Percentiles rank a stretch among this genome's conserved stretches.
Conservation (phyloP, 2,113 vertebrate genomes). For the Chaetodon trifascialis region DNA sequence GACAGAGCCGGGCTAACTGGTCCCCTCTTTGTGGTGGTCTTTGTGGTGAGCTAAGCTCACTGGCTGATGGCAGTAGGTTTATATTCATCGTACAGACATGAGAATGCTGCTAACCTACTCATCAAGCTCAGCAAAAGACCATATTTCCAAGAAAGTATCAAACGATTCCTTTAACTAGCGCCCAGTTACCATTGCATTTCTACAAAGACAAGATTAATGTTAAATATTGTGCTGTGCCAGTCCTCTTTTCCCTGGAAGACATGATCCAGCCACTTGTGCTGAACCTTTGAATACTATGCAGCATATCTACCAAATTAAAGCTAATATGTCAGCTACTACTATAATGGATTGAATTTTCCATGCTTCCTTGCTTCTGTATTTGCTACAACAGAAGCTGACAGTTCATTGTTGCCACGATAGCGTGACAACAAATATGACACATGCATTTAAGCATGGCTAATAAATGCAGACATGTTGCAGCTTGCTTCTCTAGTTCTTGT, state of each 20-base stretch:
- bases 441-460: conserved; percentile 22
- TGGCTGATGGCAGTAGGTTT: neutral
- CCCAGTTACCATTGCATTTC: neutral
- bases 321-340: neutral
- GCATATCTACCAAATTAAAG: neutral
- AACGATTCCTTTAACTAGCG: neutral
- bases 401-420: conserved; percentile 13
- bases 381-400: conserved; percentile 11
- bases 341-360: conserved; percentile 2
- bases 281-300: neutral
- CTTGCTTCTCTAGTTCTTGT: conserved; percentile 1
- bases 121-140: neutral
- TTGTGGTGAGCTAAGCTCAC: neutral
- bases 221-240: neutral
- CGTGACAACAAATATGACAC: conserved; percentile 40
- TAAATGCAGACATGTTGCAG: neutral
- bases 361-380: neutral
- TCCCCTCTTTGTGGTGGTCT: neutral
- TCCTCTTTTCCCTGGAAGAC: neutral
- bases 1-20: too few relatives aligned
- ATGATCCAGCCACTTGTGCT: neutral
- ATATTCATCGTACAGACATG: neutral
- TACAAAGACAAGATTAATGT: neutral
- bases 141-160: neutral
- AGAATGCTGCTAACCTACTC: neutral